These are phyloP conservation scores for Carapus acus DNA, from an alignment of 2,797 vertebrate genomes.

Conservation along the genomic window DNA sequence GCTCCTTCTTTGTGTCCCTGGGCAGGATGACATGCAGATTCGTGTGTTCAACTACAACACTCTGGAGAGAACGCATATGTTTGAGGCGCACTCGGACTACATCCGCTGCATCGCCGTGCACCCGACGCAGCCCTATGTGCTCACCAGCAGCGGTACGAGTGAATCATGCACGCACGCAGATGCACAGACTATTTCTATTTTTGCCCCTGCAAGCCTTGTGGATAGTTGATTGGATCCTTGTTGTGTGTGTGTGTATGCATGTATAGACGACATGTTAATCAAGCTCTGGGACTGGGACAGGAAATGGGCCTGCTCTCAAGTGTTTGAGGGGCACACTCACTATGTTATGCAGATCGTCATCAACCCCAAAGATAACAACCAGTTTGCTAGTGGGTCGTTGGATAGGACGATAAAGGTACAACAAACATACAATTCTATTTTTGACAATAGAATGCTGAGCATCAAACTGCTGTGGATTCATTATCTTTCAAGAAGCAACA, in stretches of 20 bases:
- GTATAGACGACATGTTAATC: slow-evolving; percentile 91
- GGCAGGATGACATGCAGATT: slow-evolving; percentile 93
- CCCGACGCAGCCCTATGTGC: slow-evolving; percentile 89
- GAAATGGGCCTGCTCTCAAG: slow-evolving; percentile 91
- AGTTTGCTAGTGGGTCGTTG: slow-evolving; percentile 91
- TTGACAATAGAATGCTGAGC: too few species aligned
- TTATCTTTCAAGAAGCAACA: too few species aligned
- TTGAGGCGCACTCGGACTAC: slow-evolving; percentile 92
- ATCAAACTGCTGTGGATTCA: too few species aligned
- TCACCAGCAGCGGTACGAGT: slow-evolving; percentile 87
- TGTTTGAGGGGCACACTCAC: slow-evolving; percentile 95
- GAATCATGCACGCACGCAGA: slow-evolving; percentile 1
- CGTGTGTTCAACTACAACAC: slow-evolving; percentile 95
- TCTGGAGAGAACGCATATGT: slow-evolving; percentile 90
- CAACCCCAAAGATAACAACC: slow-evolving; percentile 95
- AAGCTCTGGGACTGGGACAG: slow-evolving; percentile 98
- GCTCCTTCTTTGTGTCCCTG: background rate
- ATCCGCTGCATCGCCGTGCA: slow-evolving; percentile 94
- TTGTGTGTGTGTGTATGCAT: slow-evolving; percentile 11
- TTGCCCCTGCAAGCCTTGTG: too few species aligned
- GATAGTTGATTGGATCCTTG: background rate
- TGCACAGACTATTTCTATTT: background rate
- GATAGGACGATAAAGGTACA: slow-evolving; percentile 92
- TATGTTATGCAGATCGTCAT: slow-evolving; percentile 97
- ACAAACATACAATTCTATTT: background rate